Evolutionary conservation across 2,888 invertebrate genomes (phyloP).

Genomic region (Mycalesis mineus): DNA sequence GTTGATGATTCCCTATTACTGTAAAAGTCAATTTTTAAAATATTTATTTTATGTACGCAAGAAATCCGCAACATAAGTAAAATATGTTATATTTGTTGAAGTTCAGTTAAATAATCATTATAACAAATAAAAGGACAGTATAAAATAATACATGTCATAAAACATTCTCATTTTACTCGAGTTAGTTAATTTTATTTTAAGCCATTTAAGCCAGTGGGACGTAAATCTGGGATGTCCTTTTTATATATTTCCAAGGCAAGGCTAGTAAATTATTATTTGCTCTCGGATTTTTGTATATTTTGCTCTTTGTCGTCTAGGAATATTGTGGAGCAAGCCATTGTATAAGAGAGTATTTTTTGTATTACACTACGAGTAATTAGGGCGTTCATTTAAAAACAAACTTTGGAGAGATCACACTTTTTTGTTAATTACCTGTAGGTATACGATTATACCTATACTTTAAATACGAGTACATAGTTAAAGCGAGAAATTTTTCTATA

Average conservation of each 20-base stretch:
- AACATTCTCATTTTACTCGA: neutral
- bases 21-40: too few species aligned
- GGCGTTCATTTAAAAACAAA: conserved; percentile 3
- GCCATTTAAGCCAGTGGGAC: conserved; percentile 28
- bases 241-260: conserved; percentile 50
- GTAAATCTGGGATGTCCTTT: conserved; percentile 55
- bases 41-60: too few species aligned
- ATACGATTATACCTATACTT: too few species aligned
- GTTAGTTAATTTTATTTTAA: neutral
- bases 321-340: conserved; percentile 28
- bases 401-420: neutral
- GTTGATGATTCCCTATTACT: too few species aligned
- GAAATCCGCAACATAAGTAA: too few species aligned
- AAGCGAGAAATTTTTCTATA: too few species aligned
- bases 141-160: neutral
- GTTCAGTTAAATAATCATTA: too few species aligned
- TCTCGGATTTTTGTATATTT: conserved; percentile 48
- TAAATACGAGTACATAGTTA: neutral
- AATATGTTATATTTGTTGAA: too few species aligned
- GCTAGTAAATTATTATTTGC: conserved; percentile 47
- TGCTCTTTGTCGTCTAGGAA: conserved; percentile 39
- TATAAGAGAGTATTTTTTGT: conserved; percentile 2
- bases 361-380: conserved; percentile 15
- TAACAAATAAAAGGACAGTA: too few species aligned
- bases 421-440: neutral